Evolutionary conservation across 2,797 vertebrate genomes (phyloP).

Genomic region (Catamblyrhynchus diadema): DNA sequence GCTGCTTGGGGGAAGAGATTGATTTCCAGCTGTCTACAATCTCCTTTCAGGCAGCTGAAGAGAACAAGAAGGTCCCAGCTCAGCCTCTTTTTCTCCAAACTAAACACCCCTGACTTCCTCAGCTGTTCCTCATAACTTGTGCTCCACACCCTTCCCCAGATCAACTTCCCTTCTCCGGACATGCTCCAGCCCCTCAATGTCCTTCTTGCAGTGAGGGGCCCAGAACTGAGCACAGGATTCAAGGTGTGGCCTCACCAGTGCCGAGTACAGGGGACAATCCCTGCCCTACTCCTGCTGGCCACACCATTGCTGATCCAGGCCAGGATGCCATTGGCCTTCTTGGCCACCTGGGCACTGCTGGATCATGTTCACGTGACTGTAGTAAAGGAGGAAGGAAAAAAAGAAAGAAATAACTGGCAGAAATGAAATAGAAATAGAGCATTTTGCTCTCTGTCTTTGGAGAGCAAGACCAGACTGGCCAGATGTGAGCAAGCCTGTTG

Average conservation of each 20-base stretch:
- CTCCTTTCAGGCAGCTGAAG: not conserved
- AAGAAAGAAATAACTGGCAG: not conserved
- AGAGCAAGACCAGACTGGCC: not conserved
- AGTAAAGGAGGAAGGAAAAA: not conserved
- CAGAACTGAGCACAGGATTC: rapidly evolving
- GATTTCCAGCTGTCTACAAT: not conserved
- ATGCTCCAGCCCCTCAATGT: rapidly evolving
- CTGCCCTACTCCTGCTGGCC: not conserved
- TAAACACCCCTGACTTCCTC: not conserved
- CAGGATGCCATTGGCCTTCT: rapidly evolving
- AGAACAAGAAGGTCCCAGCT: not conserved
- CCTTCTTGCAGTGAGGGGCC: rapidly evolving
- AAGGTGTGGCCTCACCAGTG: rapidly evolving
- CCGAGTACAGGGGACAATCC: rapidly evolving
- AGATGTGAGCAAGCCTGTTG: not conserved
- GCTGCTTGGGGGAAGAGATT: no score
- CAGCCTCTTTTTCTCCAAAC: not conserved
- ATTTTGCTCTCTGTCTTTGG: not conserved
- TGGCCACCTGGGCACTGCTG: rapidly evolving
- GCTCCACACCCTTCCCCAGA: not conserved
- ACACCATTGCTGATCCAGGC: rapidly evolving
- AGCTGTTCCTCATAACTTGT: not conserved
- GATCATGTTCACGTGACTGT: rapidly evolving
- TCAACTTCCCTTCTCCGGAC: rapidly evolving
- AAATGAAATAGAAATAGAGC: not conserved